Evolutionary conservation across 37 sponge, comb jelly and placozoan genomes (phyloP), one percentile per base, ranked within the genome.

Genomic region (Sycon ciliatum): DNA sequence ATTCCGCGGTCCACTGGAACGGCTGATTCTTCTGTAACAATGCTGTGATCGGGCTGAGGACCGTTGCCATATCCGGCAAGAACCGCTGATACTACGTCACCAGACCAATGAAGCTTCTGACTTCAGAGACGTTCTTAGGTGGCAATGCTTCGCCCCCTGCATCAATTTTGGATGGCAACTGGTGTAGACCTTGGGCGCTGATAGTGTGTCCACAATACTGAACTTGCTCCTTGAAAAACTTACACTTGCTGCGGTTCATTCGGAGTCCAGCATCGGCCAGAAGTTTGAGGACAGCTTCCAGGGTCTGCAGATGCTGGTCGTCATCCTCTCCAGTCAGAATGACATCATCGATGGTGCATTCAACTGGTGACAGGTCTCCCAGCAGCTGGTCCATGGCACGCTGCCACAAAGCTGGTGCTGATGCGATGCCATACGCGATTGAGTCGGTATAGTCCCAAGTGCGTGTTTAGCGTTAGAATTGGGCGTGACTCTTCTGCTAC

Each of bases 381-480:
- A 46, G 9, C 9, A 46, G 9, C 13, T 46, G 52, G 16, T 46
- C 52, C 52, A 46, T 46, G 52, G 52, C 16, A 9, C 52, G 9
- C 52, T 46, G 52, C 52, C 52, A 46, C 9, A 46, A 18, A 18
- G 13, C 52, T 46, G 13, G 13, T 18, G 52, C 52, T 46, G 52
- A 46, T 18, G 13, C 16, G 13, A 46, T 16, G 16, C 52, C 52
- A 46, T 18, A 46, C 16, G 52, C n/a, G n/a, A n/a, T n/a, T n/a
- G 38, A 63, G 62, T 22, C 63, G 60, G 54, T 72, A 79, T 6
- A 75, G 32, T 0, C 85, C 85, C 39, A 64, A 49, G 30, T 85
- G 85, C 0, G 85, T 85, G 72, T 80, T 85, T 20, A 85, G 38
- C 1, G 74, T 76, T 0, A 38, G 18, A 0, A 67, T 72, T 28